Conservation (phyloP, 2,797 vertebrate species). For the Graptemys geographica region DNA sequence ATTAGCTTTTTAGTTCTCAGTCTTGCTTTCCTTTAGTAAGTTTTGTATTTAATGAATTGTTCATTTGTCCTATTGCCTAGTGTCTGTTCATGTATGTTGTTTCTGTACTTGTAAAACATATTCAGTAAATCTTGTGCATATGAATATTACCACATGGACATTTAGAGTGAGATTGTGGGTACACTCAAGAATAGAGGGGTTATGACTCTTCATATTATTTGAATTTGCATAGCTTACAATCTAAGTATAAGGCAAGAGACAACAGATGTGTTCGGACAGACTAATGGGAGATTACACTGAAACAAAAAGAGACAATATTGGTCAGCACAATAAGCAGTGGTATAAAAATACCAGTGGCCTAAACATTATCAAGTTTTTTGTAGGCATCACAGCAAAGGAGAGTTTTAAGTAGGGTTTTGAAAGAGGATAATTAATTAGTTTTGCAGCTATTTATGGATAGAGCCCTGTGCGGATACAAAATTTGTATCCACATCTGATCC, state of each 20-base stretch:
- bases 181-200: neutral
- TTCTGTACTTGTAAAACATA: neutral
- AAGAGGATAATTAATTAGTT: neutral
- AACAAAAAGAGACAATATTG: neutral
- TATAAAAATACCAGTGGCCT: neutral
- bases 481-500: too few species aligned
- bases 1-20: neutral
- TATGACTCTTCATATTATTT: neutral
- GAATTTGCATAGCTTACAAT: neutral
- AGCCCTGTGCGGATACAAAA: too few species aligned
- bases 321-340: neutral
- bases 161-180: neutral
- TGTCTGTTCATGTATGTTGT: neutral
- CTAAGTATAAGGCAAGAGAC: neutral
- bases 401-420: neutral
- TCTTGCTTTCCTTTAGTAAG: neutral
- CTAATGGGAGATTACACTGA: neutral
- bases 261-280: neutral
- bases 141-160: neutral
- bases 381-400: neutral
- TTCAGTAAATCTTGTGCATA: neutral
- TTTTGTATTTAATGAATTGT: conserved; percentile 5
- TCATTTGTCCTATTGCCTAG: neutral
- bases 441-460: neutral
- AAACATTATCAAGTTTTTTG: neutral